Percentiles rank a stretch among this genome's conserved stretches.
These are phyloP conservation scores for Peromyscus polionotus DNA, from an alignment of 2,113 vertebrate species.

Conservation along the genomic window DNA sequence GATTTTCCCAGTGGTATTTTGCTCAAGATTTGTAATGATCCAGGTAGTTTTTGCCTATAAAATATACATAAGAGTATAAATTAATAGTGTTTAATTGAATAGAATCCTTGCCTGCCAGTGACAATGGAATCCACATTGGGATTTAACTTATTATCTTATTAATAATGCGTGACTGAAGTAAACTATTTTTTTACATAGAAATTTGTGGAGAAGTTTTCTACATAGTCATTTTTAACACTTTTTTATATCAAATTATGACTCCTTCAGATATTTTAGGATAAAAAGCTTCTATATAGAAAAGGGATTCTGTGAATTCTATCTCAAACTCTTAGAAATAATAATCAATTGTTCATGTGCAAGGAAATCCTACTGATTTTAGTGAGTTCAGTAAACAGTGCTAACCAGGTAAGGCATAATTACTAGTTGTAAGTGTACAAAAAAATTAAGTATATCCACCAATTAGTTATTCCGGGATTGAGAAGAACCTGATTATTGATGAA, in stretches of 20 bases:
- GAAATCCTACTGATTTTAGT: slow-evolving; percentile 1
- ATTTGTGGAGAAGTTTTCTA: slow-evolving; percentile 30
- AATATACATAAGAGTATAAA: slow-evolving; percentile 72
- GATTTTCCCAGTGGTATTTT: slow-evolving; percentile 77
- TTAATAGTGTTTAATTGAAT: slow-evolving; percentile 74
- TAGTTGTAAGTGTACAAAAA: background rate
- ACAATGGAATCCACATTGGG: slow-evolving; percentile 79
- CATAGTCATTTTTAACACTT: slow-evolving; percentile 43
- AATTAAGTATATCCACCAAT: background rate
- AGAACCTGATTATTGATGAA: background rate
- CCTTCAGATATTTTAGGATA: slow-evolving; percentile 50
- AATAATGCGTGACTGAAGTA: slow-evolving; percentile 32
- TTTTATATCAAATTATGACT: background rate
- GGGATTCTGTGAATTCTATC: background rate
- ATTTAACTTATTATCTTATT: slow-evolving; percentile 77
- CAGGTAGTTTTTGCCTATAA: slow-evolving; percentile 79
- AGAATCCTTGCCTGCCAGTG: slow-evolving; percentile 81
- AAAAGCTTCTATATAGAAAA: background rate
- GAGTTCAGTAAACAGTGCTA: slow-evolving; percentile 1
- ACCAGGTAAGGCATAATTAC: background rate
- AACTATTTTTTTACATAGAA: slow-evolving; percentile 42
- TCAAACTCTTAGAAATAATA: slow-evolving; percentile 20
- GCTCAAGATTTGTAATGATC: slow-evolving; percentile 74
- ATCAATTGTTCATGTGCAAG: background rate
- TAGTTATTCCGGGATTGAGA: background rate